Evolutionary conservation across 2,888 invertebrate species (phyloP).

Genomic region (Chymomyza fuscimana): DNA sequence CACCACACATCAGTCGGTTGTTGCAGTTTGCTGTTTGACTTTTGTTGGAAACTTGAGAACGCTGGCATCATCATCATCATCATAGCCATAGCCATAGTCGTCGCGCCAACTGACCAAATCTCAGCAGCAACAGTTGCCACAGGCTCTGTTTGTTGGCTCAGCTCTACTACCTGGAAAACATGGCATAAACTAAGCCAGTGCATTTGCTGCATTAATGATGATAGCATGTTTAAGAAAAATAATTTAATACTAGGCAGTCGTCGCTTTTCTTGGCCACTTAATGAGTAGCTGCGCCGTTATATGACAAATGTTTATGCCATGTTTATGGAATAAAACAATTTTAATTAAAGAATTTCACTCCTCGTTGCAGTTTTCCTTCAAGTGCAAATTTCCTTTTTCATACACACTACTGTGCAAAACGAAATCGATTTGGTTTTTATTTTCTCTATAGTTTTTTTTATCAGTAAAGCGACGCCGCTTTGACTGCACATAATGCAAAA

Average conservation of each 20-base stretch:
- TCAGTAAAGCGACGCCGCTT: neutral
- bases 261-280: neutral
- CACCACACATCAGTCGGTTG: conserved; percentile 20
- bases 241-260: conserved; percentile 6
- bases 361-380: conserved; percentile 8
- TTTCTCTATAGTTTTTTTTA: conserved; percentile 1
- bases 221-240: conserved; percentile 57
- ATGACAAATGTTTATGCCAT: conserved; percentile 49
- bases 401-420: neutral
- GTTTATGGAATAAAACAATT: conserved; percentile 41
- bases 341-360: conserved; percentile 65
- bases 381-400: conserved; percentile 30
- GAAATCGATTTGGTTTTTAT: conserved; percentile 37
- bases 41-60: conserved; percentile 30
- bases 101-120: conserved; percentile 1
- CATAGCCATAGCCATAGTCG: neutral
- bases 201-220: conserved; percentile 11
- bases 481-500: neutral
- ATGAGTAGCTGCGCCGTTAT: conserved; percentile 15
- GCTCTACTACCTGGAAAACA: neutral
- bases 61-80: neutral
- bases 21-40: conserved; percentile 8
- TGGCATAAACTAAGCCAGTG: conserved; percentile 9
- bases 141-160: neutral
- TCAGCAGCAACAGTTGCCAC: neutral